Conservation (phyloP, 2,797 vertebrate species). For the Alauda arvensis region DNA sequence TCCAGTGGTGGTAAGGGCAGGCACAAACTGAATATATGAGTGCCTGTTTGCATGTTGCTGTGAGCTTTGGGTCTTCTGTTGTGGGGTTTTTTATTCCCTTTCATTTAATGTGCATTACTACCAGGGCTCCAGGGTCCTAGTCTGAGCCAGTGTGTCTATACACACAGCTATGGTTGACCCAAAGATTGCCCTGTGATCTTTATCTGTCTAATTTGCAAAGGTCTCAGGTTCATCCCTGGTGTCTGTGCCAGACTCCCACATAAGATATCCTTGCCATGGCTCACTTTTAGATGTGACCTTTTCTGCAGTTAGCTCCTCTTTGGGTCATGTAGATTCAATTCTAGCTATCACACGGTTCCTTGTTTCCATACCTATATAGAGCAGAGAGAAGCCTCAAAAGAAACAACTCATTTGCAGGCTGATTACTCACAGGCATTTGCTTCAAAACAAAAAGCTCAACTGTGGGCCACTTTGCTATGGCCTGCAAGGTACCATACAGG, state of each 20-base stretch:
- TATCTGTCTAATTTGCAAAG: slow-evolving; percentile 2
- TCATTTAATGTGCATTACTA: neutral
- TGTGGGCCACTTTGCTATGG: neutral
- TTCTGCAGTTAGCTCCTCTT: neutral
- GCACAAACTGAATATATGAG: slow-evolving; percentile 14
- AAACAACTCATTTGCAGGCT: neutral
- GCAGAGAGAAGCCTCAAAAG: neutral
- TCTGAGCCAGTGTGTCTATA: neutral
- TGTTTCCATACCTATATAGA: neutral
- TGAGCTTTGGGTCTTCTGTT: neutral
- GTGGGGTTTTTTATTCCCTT: too few relatives aligned
- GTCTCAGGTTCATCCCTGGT: neutral
- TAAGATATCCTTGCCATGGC: neutral
- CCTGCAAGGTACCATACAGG: neutral
- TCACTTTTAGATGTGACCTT: neutral
- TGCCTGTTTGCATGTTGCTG: neutral
- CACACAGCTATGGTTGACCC: neutral
- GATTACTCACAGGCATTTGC: neutral
- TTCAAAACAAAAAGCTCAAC: neutral
- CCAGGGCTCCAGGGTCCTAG: neutral
- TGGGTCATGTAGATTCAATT: neutral
- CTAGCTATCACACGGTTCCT: neutral
- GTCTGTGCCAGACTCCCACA: neutral
- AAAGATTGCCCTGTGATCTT: neutral
- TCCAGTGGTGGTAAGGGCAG: neutral